A percentile compares a stretch with the other conserved stretches of the same genome.
These are phyloP conservation scores for Masnerella sp. DNA, from an alignment of 2,888 invertebrate species.

Conservation along the genomic window DNA sequence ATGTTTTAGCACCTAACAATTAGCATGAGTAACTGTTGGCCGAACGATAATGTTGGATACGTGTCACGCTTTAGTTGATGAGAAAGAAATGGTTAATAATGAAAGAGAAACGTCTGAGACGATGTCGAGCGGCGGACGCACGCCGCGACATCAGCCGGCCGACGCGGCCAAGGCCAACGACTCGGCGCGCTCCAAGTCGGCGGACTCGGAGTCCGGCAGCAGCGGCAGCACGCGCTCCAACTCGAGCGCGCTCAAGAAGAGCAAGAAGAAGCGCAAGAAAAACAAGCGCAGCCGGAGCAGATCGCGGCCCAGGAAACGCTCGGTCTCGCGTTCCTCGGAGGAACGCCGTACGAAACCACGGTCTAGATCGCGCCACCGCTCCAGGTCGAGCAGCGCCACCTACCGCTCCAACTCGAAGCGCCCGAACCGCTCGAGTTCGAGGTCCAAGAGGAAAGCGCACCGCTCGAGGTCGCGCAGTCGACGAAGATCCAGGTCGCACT, in stretches of 20 bases:
- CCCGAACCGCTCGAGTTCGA: slow-evolving; percentile 44
- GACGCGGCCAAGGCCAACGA: slow-evolving; percentile 61
- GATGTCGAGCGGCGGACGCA: slow-evolving; percentile 72
- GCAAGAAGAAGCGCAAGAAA: slow-evolving; percentile 58
- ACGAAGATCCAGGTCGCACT: slow-evolving; percentile 67
- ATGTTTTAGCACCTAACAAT: slow-evolving; percentile 64
- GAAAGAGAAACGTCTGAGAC: slow-evolving; percentile 74
- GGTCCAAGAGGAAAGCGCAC: slow-evolving; percentile 49
- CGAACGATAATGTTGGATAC: slow-evolving; percentile 40
- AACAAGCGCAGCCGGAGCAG: slow-evolving; percentile 66
- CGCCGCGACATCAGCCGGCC: slow-evolving; percentile 68
- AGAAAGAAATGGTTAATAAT: slow-evolving; percentile 75
- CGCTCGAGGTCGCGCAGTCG: slow-evolving; percentile 59
- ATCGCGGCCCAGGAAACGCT: slow-evolving; percentile 66
- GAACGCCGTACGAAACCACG: too few species aligned
- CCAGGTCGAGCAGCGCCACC: slow-evolving; percentile 41
- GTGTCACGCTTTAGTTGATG: slow-evolving; percentile 74
- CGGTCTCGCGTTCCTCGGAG: slow-evolving; percentile 43
- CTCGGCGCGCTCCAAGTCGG: slow-evolving; percentile 66
- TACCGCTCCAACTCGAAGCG: slow-evolving; percentile 39
- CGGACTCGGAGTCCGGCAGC: slow-evolving; percentile 65
- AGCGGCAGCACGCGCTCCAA: slow-evolving; percentile 58
- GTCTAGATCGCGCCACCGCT: slow-evolving; percentile 41
- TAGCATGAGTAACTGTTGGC: slow-evolving; percentile 21
- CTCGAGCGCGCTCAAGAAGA: slow-evolving; percentile 61